Conservation (phyloP, 2,113 vertebrate genomes). For the Ageneiosus marmoratus region DNA sequence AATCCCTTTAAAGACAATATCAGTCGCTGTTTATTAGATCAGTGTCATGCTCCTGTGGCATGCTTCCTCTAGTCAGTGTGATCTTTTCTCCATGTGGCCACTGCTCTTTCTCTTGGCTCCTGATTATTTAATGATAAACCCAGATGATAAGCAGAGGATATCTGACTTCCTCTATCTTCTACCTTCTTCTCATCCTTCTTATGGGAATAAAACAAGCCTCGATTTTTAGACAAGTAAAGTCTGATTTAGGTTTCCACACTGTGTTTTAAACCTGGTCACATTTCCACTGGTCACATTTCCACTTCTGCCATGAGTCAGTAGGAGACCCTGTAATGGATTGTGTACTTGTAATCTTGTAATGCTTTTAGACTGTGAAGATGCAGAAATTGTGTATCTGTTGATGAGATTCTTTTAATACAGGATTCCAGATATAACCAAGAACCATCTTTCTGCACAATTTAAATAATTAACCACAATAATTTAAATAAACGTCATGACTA, state of each 20-base stretch:
- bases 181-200: conserved; percentile 28
- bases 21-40: not conserved
- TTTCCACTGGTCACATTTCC: conserved; percentile 28
- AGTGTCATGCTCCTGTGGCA: not conserved
- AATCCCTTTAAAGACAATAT: conserved; percentile 16
- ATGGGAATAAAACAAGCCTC: conserved; percentile 38
- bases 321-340: not conserved
- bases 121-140: conserved; percentile 43
- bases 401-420: not conserved
- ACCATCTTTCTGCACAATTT: not conserved
- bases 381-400: too few relatives aligned
- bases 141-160: conserved; percentile 34
- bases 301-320: conserved; percentile 1
- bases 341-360: not conserved
- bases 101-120: not conserved
- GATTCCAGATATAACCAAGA: not conserved
- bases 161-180: conserved; percentile 29
- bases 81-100: conserved; percentile 43
- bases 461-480: not conserved
- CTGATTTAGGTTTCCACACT: conserved; percentile 25
- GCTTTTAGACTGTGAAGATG: too few relatives aligned
- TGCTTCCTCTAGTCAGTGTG: conserved; percentile 2
- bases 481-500: not conserved
- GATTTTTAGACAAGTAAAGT: conserved; percentile 28
- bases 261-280: conserved; percentile 21